Evolutionary conservation across 1,140 invertebrate genomes (phyloP).

Genomic region (Thaumetopoea pityocampa): DNA sequence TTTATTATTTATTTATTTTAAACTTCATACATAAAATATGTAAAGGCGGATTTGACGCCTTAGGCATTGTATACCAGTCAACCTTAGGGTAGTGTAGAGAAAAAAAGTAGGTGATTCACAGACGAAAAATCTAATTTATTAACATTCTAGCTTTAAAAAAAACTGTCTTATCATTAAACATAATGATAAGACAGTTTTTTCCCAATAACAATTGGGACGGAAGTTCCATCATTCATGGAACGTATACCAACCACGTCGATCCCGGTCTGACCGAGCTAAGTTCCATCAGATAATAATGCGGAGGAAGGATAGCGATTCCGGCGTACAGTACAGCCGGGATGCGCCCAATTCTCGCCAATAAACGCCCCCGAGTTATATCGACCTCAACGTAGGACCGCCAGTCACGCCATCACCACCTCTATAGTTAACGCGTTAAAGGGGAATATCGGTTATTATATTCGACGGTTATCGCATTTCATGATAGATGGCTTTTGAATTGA

Average conservation of each 20-base stretch:
- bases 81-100: no score
- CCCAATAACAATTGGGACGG: constrained; percentile 20
- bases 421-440: constrained; percentile 30
- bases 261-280: constrained; percentile 40
- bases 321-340: constrained; percentile 66
- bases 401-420: constrained; percentile 45
- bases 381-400: constrained; percentile 29
- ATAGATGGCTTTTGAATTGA: constrained; percentile 41
- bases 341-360: constrained; percentile 70
- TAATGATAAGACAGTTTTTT: background rate
- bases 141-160: no score
- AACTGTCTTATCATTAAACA: no score
- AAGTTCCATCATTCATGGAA: constrained; percentile 31
- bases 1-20: no score
- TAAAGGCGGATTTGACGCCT: no score
- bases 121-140: no score
- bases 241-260: constrained; percentile 33
- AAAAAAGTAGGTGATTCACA: no score
- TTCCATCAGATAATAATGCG: constrained; percentile 49
- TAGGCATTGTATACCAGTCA: no score
- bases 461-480: constrained; percentile 32
- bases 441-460: constrained; percentile 34
- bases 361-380: constrained; percentile 56
- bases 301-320: constrained; percentile 63
- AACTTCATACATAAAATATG: no score